These are phyloP conservation scores for Willisornis vidua DNA, from an alignment of 2,113 vertebrate species.

Conservation along the genomic window DNA sequence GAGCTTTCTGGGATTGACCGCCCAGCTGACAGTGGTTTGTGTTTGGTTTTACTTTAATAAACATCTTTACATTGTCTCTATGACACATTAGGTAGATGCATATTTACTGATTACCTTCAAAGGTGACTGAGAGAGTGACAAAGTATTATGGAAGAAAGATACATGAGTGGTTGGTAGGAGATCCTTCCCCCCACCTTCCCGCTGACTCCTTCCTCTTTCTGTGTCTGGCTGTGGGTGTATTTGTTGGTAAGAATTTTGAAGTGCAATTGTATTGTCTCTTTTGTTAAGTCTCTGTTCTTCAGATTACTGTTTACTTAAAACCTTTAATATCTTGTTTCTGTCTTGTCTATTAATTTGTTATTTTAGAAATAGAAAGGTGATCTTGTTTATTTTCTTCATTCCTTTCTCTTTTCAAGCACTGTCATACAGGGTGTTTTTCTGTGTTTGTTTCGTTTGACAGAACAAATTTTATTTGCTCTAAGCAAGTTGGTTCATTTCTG, in stretches of 20 bases:
- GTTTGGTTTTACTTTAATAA: background rate
- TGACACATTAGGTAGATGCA: background rate
- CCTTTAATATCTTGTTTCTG: background rate
- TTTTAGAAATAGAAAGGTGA: background rate
- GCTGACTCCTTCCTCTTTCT: background rate
- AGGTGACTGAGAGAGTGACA: background rate
- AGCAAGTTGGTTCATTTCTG: background rate
- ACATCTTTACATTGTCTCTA: background rate
- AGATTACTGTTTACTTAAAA: background rate
- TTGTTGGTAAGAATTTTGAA: background rate
- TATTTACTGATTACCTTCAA: background rate
- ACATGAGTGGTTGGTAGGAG: background rate
- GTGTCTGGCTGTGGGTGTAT: background rate
- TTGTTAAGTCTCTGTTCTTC: background rate
- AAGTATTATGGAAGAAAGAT: background rate
- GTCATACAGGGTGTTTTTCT: rapidly evolving
- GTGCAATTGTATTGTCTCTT: background rate
- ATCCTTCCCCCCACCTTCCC: background rate
- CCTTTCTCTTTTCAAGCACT: background rate
- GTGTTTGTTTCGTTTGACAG: background rate
- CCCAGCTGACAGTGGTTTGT: background rate
- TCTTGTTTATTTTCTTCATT: background rate
- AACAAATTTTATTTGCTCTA: background rate
- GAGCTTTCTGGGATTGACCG: background rate
- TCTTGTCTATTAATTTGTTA: background rate